These are phyloP conservation scores for Mesocricetus auratus DNA, from an alignment of 2,113 vertebrate species.

Conservation along the genomic window DNA sequence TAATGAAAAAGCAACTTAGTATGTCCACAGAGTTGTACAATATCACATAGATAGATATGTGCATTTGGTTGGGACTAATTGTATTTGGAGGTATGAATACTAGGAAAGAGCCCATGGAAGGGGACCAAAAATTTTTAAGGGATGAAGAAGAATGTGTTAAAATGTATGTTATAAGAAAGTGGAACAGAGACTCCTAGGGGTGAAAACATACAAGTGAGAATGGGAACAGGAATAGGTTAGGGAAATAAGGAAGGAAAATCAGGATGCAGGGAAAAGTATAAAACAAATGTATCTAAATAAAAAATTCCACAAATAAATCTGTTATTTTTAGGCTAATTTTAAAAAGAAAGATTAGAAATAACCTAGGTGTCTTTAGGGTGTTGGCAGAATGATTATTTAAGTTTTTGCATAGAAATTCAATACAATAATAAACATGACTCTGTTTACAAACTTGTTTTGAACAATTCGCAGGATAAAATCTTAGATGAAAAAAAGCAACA, in stretches of 20 bases:
- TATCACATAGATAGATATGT: neutral
- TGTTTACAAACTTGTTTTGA: neutral
- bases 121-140: neutral
- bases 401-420: neutral
- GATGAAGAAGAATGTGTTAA: neutral
- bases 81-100: neutral
- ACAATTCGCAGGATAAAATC: neutral
- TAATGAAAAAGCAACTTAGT: neutral
- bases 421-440: neutral
- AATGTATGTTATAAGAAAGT: neutral
- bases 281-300: neutral
- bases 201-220: neutral
- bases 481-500: neutral
- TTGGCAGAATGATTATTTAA: neutral
- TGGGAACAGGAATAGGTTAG: neutral
- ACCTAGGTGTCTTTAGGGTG: neutral
- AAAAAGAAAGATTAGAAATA: neutral
- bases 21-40: neutral
- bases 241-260: neutral
- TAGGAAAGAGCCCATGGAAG: neutral
- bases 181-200: neutral
- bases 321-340: neutral
- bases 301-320: neutral
- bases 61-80: neutral
- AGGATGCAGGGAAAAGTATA: neutral